Base-by-base conservation (phyloP, 2,797 vertebrate genomes). In the Melanotaenia maccullochi region DNA sequence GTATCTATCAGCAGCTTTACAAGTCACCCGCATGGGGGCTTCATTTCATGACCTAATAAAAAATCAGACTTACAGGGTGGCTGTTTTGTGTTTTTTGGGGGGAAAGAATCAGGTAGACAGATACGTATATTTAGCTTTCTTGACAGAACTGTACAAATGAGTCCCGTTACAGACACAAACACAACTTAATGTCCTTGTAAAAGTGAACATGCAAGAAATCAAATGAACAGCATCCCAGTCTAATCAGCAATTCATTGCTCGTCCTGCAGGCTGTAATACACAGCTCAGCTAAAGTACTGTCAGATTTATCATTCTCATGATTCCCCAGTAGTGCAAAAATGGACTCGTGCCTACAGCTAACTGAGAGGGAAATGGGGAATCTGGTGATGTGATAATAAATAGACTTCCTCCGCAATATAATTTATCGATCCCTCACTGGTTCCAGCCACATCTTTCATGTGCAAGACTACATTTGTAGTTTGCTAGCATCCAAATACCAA, bases 351-450 rank as follows among this genome's bases (percentile, higher is more conserved):
- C 84, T 69, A 38, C 71, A 85, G 80, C 75, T 65, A 82, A 83
- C 20, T 73, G 65, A 79, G 71, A 62, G 70, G 73, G 68, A 80
- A 70, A 76, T 24, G 38, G 77, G 81, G 71, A 73, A 75, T 79
- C 47, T 75, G 81, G 70, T 79, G 82, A 83, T 75, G 63, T 33
- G 68, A 77, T 86, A 88, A 89, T 88, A 89, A 90, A 91, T 83
- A 79, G 73, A 85, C 68, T 79, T 75, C 64, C 62, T 40, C 65
- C 58, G 65, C 79, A 78, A 79, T 75, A 70, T 66, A 83, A 89
- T 91, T 85, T 36, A 73, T 47, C 56, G 13, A 65, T 82, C 77
- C 65, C 69, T 81, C 70, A 42, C 24, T 47, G 24, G 75, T 70
- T 80, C 52, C 22, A 30, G 78, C 38, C 7, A 38, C 64, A 65